A percentile compares a stretch with the other conserved stretches of the same genome.
Evolutionary conservation across 1,140 invertebrate genomes (phyloP).

Genomic region (Cherax destructor): DNA sequence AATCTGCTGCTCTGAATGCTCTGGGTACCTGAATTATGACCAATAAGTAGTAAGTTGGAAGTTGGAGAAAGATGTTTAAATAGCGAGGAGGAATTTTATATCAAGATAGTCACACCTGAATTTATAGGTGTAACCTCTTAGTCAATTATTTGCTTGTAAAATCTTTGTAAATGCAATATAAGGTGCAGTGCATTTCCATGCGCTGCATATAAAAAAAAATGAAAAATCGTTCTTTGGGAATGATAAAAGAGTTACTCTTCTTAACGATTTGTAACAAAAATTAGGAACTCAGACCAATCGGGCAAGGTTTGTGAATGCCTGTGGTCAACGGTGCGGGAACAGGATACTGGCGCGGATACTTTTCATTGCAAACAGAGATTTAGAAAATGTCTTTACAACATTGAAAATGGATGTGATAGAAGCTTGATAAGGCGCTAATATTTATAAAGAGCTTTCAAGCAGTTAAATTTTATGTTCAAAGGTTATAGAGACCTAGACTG

Average conservation of each 20-base stretch:
- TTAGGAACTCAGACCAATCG: slow-evolving; percentile 52
- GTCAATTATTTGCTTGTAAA: background rate
- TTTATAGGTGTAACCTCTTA: slow-evolving; percentile 33
- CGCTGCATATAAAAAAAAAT: slow-evolving; percentile 62
- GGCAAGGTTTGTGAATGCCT: slow-evolving; percentile 57
- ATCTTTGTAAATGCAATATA: background rate
- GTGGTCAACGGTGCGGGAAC: slow-evolving; percentile 43
- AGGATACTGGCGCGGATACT: background rate
- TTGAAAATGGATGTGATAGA: background rate
- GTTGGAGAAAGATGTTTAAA: slow-evolving; percentile 8
- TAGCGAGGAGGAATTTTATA: slow-evolving; percentile 5
- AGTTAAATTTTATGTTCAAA: background rate
- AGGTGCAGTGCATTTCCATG: background rate
- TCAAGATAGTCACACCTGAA: background rate
- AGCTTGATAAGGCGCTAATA: background rate
- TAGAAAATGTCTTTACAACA: background rate
- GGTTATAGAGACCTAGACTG: background rate
- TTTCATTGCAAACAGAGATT: background rate
- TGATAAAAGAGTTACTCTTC: slow-evolving; percentile 57
- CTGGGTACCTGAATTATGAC: slow-evolving; percentile 97
- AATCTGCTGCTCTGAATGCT: slow-evolving; percentile 92
- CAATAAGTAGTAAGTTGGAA: slow-evolving; percentile 82
- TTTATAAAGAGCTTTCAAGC: background rate
- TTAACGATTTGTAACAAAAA: slow-evolving; percentile 39
- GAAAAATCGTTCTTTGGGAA: slow-evolving; percentile 61